Evolutionary conservation across 2,113 vertebrate species (phyloP).

Genomic region (Nannospalax galili): DNA sequence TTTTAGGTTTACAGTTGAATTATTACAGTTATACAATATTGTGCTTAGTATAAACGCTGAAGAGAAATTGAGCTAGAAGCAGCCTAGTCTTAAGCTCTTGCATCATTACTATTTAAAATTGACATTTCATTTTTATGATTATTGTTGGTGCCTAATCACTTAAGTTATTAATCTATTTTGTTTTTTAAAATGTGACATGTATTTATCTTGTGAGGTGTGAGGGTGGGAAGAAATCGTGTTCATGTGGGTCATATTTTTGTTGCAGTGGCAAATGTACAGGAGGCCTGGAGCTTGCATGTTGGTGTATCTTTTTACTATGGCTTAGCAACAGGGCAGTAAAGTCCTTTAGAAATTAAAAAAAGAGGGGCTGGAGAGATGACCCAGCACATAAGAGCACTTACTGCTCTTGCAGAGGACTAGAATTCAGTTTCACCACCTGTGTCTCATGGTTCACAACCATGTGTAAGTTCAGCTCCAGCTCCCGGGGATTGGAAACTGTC

Average conservation of each 20-base stretch:
- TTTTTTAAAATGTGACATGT: conserved; percentile 83
- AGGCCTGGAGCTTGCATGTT: conserved; percentile 78
- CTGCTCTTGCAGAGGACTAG: background rate
- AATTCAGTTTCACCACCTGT: background rate
- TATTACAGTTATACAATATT: no score
- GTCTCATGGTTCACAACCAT: no score
- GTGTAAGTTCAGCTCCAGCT: background rate
- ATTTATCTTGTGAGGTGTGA: conserved; percentile 85
- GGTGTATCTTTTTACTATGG: conserved; percentile 75
- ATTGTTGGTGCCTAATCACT: conserved; percentile 92
- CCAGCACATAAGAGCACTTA: background rate
- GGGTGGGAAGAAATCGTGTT: conserved; percentile 61
- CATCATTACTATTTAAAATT: conserved; percentile 82
- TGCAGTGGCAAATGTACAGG: conserved; percentile 86
- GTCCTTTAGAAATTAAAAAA: conserved; percentile 56
- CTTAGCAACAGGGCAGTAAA: conserved; percentile 77
- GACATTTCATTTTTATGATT: conserved; percentile 88
- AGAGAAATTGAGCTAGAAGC: background rate
- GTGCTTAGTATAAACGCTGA: no score
- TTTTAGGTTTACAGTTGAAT: no score
- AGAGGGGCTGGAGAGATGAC: background rate
- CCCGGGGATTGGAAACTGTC: background rate
- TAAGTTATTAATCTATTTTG: conserved; percentile 99
- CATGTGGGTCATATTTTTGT: conserved; percentile 81
- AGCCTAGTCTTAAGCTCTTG: conserved; percentile 23